Conservation (phyloP, 2,888 invertebrate genomes). For the Zelleria hepariella region DNA sequence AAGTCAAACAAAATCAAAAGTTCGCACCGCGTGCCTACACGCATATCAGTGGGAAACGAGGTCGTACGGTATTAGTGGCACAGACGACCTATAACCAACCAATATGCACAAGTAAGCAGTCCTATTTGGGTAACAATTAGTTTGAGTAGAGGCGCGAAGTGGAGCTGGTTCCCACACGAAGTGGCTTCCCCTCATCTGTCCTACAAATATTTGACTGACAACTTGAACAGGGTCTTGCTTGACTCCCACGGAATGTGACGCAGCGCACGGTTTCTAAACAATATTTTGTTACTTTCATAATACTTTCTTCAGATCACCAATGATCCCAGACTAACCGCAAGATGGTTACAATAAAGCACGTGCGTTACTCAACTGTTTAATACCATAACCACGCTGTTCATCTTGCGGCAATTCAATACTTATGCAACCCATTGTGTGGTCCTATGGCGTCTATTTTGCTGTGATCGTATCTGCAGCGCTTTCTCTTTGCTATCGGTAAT, state of each 20-base stretch:
- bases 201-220: constrained; percentile 10
- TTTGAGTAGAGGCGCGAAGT: constrained; percentile 7
- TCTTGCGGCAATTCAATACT: constrained; percentile 22
- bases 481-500: constrained; percentile 27
- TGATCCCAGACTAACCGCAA: neutral
- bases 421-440: constrained; percentile 43
- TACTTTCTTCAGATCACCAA: neutral
- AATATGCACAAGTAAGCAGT: neutral
- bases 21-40: neutral
- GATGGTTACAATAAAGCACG: neutral
- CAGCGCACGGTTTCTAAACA: too few relatives aligned
- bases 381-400: constrained; percentile 15
- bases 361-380: constrained; percentile 6
- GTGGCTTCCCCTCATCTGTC: constrained; percentile 3
- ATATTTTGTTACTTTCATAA: neutral
- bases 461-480: constrained; percentile 31
- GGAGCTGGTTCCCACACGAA: constrained; percentile 10
- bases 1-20: neutral
- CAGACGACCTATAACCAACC: neutral
- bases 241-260: too few relatives aligned
- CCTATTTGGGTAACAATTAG: constrained; percentile 11
- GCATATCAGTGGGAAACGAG: neutral
- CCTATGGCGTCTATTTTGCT: neutral
- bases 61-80: neutral
- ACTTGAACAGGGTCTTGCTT: neutral